Base-by-base conservation (phyloP, 2,888 invertebrate species). In the Lepidonotus clava region DNA sequence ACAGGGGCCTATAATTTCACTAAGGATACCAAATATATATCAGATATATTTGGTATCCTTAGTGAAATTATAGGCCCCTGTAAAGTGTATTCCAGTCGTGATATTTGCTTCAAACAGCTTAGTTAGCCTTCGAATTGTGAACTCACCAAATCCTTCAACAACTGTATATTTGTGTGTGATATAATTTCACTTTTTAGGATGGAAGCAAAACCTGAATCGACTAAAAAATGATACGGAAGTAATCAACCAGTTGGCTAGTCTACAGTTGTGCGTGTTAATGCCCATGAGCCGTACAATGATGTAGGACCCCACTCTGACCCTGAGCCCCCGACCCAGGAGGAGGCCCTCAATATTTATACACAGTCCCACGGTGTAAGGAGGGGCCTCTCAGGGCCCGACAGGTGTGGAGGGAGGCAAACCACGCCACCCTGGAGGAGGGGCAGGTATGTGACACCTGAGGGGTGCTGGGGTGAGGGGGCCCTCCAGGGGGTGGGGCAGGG, bases 311-410 rank as follows among this genome's bases (percentile, higher is more conserved):
- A 21, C 71, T 71, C 28, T 61, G 61, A 61, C 61, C 61, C 61
- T 61, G 4, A 61, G 61, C 28, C 61, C 71, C 38, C 11, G 36
- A 71, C 71, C 71, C 71, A 21, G 38, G 71, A 21, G 38, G 71
- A 36, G 71, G n/a, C 34, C 71, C 71, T n/a, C 18, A 71, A 71
- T 71, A 71, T 71, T 71, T 71, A 71, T 71, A 34, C 38, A 71
- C 71, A 71, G 36, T 36, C 2, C 36, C 46, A 46, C 46, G 18
- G 46, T 11, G 8, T n/a, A 4, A 11, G 34, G 71, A 71, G 21
- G 71, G 36, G 71, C n/a, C 24, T 38, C 71, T 71, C 71, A 34
- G 18, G 14, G 36, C n/a, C 38, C n/a, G n/a, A 38, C 71, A 71
- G 71, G 71, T 71, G 71, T 71, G 34, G 38, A n/a, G 34, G 34